Percentiles rank a stretch among this genome's conserved stretches.
Conservation (phyloP, 37 sponge, comb jelly and placozoan genomes). For the Cladorhizidae sp. region DNA sequence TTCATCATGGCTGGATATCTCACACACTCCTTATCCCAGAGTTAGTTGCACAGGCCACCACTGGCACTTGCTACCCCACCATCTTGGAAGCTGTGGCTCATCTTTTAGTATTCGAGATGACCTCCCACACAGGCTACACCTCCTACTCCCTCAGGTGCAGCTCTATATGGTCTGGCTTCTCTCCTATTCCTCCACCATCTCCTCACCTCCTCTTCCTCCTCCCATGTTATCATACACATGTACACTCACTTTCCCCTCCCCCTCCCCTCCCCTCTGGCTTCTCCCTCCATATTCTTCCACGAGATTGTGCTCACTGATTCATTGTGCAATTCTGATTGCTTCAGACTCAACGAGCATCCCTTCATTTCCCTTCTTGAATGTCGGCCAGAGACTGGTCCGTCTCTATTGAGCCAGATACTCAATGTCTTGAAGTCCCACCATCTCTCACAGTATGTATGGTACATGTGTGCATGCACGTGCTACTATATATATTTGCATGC, state of each 20-base stretch:
- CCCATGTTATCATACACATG: too few species aligned
- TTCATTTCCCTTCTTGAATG: constrained; percentile 31
- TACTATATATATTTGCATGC: not conserved
- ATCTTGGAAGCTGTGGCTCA: not conserved
- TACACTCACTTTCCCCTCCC: too few species aligned
- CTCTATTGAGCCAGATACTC: constrained; percentile 1
- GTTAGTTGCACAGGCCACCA: constrained; percentile 9
- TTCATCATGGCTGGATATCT: constrained; percentile 14
- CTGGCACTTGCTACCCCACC: not conserved
- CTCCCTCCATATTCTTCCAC: too few species aligned
- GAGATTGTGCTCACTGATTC: too few species aligned
- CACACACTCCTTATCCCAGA: not conserved
- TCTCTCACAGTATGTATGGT: not conserved
- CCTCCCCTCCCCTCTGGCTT: too few species aligned
- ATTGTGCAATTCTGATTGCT: not conserved
- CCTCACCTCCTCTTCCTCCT: too few species aligned
- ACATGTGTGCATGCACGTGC: not conserved
- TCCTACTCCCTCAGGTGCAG: constrained; percentile 32
- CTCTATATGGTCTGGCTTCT: not conserved
- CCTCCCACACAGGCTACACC: not conserved
- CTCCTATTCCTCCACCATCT: too few species aligned
- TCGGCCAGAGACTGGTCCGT: constrained; percentile 21
- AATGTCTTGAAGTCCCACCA: not conserved
- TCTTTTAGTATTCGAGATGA: constrained; percentile 8
- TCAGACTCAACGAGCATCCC: constrained; percentile 36